Evolutionary conservation across 2,113 vertebrate species (phyloP), one percentile per base, ranked within the genome.

Genomic region (Mellivora capensis): DNA sequence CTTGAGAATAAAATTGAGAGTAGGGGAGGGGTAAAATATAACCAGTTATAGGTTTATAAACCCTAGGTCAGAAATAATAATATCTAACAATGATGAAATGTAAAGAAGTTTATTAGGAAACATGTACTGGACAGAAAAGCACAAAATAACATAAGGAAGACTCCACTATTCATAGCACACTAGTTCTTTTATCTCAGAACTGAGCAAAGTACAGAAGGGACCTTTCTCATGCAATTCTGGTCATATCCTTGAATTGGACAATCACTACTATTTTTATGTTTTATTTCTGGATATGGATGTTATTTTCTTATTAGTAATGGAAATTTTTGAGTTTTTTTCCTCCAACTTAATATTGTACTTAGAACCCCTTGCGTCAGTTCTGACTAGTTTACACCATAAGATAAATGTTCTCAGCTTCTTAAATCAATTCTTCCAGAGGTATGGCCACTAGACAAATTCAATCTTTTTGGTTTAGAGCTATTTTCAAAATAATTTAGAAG

Each of bases 401-500:
- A 96, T 86, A 96, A 97, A 84, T 37, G 23, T 87, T 97, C 90
- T 97, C 59, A 94, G 77, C 15, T 97, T 90, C 93, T 4, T 83
- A 74, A 98, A 67, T 97, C 85, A 94, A 44, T 96, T 98, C 96
- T 97, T 98, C 96, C 91, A 98, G 94, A 98, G 94, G 93, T 96
- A 94, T 91, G 98, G 93, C 96, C 94, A 98, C 80, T 85, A 96
- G 97, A 97, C 90, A 98, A 97, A 98, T 98, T 97, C 94, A 95
- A 81, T 88, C 84, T 95, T 64, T 94, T 95, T 83, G 57, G 80
- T 92, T 97, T 83, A 94, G 77, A 90, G 87, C 42, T 95, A 64
- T 92, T 93, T 92, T 97, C 44, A 86, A 97, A 95, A 92, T 90
- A 92, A 96, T 96, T 96, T 90, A 96, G 69, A 96, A 91, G 18